A percentile compares a stretch with the other conserved stretches of the same genome.
Conservation (phyloP, 1,140 invertebrate species). For the Eubasilissa regina region DNA sequence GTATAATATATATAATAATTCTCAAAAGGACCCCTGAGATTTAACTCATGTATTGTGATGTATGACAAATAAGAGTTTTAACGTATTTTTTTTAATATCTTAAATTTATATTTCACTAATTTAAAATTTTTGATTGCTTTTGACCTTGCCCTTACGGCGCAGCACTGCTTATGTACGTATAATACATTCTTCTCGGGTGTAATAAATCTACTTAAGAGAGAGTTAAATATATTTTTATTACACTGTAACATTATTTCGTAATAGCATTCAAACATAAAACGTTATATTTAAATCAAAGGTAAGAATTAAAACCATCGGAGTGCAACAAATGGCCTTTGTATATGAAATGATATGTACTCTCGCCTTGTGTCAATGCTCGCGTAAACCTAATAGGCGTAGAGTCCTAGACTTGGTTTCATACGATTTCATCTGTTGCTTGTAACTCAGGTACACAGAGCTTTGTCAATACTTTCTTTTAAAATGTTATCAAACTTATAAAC, state of each 20-base stretch:
- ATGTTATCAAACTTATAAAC: neutral
- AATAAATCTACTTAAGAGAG: constrained; percentile 1
- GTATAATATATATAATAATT: too few relatives aligned
- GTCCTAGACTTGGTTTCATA: neutral
- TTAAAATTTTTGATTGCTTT: too few relatives aligned
- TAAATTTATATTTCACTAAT: too few relatives aligned
- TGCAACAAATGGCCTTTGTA: constrained; percentile 34
- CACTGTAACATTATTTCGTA: neutral
- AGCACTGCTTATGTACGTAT: too few relatives aligned
- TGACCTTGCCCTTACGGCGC: too few relatives aligned
- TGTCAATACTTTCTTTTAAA: too few relatives aligned
- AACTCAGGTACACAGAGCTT: neutral
- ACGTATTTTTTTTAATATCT: too few relatives aligned
- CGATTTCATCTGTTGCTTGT: constrained; percentile 29
- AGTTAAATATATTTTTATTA: neutral
- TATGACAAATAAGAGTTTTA: too few relatives aligned
- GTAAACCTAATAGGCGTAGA: neutral
- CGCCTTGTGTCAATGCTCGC: neutral
- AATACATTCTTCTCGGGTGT: constrained; percentile 10
- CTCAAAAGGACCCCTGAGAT: too few relatives aligned
- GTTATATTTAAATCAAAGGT: constrained; percentile 31
- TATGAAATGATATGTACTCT: neutral
- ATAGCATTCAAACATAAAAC: neutral
- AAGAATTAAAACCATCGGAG: neutral
- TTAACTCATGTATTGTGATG: too few relatives aligned